Base-by-base conservation (phyloP, 35 echinoderm and acorn worm genomes). In the Heliocidaris tuberculata region DNA sequence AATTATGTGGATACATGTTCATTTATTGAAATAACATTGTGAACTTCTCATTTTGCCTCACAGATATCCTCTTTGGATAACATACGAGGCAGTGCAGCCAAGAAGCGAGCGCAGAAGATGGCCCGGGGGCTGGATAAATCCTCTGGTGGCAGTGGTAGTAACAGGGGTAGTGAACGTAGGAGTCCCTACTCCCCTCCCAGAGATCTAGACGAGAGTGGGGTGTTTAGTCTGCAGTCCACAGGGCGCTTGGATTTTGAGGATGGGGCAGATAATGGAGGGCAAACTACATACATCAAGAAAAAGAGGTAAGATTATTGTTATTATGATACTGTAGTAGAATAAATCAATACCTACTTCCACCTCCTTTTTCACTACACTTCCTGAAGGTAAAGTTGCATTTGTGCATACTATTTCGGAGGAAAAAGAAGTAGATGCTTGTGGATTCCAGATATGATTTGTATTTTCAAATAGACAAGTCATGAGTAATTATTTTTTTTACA, bases 61-160 rank as follows among this genome's bases (percentile, higher is more conserved):
- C 87, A 89, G 47, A 89, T 31, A 32, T 47, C 87, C 17, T 89
- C 87, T 9, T 30, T 89, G 31, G 31, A 89, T 47, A 97, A 94
- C 93, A 96, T 97, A 13, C 85, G 97, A 19, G 96, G 94, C 49
- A 97, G 97, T 86, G 97, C 97, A 6, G 95, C 95, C 49, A 97
- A 97, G 95, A 97, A 97, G 88, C 90, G 97, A 71, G 97, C 97
- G 6, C 49, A 94, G 94, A 97, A 97, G 47, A 92, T 94, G 86
- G 97, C 97, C 30, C 90, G 60, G 13, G 91, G 48, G 8, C 91
- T 21, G 91, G 91, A 93, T 11, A 85, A 31, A 47, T 48, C 21
- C 6, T 49, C 90, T 47, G 31, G 71, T 31, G 60, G 65, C 12
- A 56, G 59, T 50, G 6, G 59, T 49, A 92, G 85, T 12, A 88